Base-by-base conservation (phyloP, 23 tunicate species). In the Corella eumyota region DNA sequence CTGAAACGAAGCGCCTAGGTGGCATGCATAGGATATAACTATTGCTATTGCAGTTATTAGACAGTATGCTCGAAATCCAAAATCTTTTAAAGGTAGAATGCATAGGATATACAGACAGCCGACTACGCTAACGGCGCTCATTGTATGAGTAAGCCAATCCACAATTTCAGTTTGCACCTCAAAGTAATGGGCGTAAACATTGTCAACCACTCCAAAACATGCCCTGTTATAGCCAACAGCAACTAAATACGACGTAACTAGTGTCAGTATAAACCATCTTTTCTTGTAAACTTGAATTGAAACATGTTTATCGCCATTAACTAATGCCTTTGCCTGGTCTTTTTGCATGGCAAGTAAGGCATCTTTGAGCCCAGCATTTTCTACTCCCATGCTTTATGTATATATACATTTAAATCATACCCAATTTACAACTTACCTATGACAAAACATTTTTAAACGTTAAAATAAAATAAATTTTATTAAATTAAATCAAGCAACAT, bases 141-240 rank as follows among this genome's bases (percentile, higher is more conserved):
- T 54, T 45, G 73, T 66, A 7, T 51, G 62, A 5, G 80, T 81
- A 3, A 81, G 53, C 91, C 91, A 81, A 49, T 81, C 91, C 36
- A 81, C 79, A 25, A 61, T 70, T 24, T 59, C 73, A 17, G 57
- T 45, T 24, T 48, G 34, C 1, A 81, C 80, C 1, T 51, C 23
- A 32, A 58, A 81, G 36, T 72, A 81, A 22, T 27, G 47, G 1
- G 80, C 56, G 51, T 75, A 65, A 5, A 81, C 72, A 53, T 81
- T 78, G 66, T 81, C 76, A 30, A 81, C 77, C 26, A 75, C 80
- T 34, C 91, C 91, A 66, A 81, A 81, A 32, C 78, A 72, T 1
- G 78, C 69, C 38, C 69, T 32, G 32, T 61, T 61, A 50, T 61
- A 72, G 7, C 78, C 78, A 20, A 72, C 62, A 2, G 69, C 61